These are phyloP conservation scores for Cistogaster globosa DNA, from an alignment of 2,888 invertebrate genomes.

Conservation along the genomic window DNA sequence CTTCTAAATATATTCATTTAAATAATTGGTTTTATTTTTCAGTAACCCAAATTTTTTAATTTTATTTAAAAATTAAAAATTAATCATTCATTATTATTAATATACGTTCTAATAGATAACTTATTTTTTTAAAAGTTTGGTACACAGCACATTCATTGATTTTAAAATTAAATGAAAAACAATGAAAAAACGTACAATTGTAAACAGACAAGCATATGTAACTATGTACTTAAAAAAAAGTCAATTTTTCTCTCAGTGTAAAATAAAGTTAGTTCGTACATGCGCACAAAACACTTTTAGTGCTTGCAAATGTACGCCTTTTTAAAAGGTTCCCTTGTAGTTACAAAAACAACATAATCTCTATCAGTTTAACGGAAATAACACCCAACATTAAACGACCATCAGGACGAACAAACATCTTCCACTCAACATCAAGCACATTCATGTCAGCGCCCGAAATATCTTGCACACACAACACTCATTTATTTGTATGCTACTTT, in stretches of 20 bases:
- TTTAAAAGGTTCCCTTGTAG: slow-evolving; percentile 40
- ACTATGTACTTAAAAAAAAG: background rate
- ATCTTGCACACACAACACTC: background rate
- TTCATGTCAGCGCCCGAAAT: slow-evolving; percentile 26
- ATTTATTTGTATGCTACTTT: background rate
- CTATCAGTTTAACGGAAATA: slow-evolving; percentile 65
- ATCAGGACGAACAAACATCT: slow-evolving; percentile 55
- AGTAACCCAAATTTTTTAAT: too few species aligned
- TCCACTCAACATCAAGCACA: slow-evolving; percentile 63
- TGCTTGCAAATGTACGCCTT: background rate
- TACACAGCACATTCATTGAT: background rate
- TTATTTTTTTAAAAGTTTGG: background rate
- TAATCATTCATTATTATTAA: too few species aligned
- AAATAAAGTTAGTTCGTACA: slow-evolving; percentile 31
- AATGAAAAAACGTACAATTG: slow-evolving; percentile 25
- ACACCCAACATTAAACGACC: slow-evolving; percentile 55
- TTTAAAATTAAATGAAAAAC: background rate
- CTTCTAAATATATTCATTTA: too few species aligned
- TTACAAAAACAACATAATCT: slow-evolving; percentile 34
- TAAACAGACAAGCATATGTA: background rate
- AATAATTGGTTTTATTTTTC: too few species aligned
- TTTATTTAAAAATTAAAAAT: too few species aligned
- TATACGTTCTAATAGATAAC: too few species aligned
- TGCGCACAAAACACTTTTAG: slow-evolving; percentile 53
- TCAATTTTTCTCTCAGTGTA: background rate